Evolutionary conservation across 2,113 vertebrate species (phyloP), one percentile per base, ranked within the genome.

Genomic region (Platichthys flesus): DNA sequence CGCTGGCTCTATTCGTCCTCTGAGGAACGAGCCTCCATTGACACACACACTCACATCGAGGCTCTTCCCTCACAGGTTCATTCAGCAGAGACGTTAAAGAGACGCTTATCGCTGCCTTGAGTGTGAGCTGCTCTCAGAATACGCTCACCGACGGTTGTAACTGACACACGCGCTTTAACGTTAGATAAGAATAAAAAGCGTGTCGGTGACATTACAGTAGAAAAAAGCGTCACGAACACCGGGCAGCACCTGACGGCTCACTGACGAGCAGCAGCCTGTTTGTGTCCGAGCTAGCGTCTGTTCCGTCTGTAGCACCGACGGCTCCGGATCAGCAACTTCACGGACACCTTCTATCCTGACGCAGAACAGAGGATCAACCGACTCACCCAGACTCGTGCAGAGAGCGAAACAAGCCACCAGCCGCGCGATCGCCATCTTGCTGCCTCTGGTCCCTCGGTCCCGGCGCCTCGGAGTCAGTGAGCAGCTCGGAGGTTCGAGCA

Each of bases 381-480:
- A 92, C 93, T 95, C 72, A 95, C 94, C 90, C 0, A 93, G 69
- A 67, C 77, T 85, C 69, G 35, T 76, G 82, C 72, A 85, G 3
- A 95, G 87, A 74, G 81, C 61, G 40, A 91, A 67, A 74, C 89
- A 84, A 16, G 79, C 73, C 3, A 84, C 16, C 72, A 85, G 90
- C 55, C 89, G 74, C 73, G 9, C 74, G 31, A 88, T 87, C 94
- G 94, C 94, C 94, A 95, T 95, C 93, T 94, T 94, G 93, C 80
- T 84, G 84, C 64, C 77, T 76, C 60, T 87, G 60, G 76, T 83
- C 78, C 68, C 57, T 78, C 66, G 81, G 77, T 40, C 26, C 58
- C 84, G 87, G 81, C 28, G 68, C 83, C 87, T 79, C 86, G 73
- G 23, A 28, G 12, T 87, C 23, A 28, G 12, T 87, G 88, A 68